These are phyloP conservation scores for Hyla sarda DNA, from an alignment of 2,113 vertebrate species.

Conservation along the genomic window DNA sequence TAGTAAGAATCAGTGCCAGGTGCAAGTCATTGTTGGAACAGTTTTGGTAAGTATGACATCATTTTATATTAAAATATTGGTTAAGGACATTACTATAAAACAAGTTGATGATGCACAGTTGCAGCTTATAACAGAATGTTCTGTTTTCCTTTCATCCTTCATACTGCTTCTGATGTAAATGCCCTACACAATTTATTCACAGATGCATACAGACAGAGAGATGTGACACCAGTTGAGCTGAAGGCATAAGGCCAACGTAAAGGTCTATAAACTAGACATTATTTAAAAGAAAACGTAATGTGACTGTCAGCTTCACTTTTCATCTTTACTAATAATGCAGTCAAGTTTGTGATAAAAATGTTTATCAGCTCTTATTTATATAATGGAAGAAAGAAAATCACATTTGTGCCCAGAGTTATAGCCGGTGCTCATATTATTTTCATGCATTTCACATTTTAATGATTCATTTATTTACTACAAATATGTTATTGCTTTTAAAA, in stretches of 20 bases:
- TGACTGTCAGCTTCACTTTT: conserved; percentile 47
- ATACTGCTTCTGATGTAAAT: conserved; percentile 37
- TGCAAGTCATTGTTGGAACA: neutral
- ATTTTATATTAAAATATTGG: conserved; percentile 43
- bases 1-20: conserved; percentile 30
- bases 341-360: conserved; percentile 25
- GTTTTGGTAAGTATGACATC: conserved; percentile 21
- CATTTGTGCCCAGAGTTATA: conserved; percentile 15
- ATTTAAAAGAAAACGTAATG: conserved; percentile 38
- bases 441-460: conserved; percentile 39
- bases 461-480: conserved; percentile 10
- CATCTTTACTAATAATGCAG: conserved; percentile 34
- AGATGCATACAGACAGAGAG: conserved; percentile 23
- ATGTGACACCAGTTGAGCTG: conserved; percentile 13
- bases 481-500: conserved; percentile 34
- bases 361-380: conserved; percentile 27
- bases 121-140: conserved; percentile 35
- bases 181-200: conserved; percentile 41
- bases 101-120: conserved; percentile 18
- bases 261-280: conserved; percentile 47
- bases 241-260: conserved; percentile 21
- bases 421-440: conserved; percentile 16
- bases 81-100: conserved; percentile 12
- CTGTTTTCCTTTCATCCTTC: conserved; percentile 28
- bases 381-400: conserved; percentile 19